Evolutionary conservation across 2,888 invertebrate genomes (phyloP).

Genomic region (Eilema sororculum): DNA sequence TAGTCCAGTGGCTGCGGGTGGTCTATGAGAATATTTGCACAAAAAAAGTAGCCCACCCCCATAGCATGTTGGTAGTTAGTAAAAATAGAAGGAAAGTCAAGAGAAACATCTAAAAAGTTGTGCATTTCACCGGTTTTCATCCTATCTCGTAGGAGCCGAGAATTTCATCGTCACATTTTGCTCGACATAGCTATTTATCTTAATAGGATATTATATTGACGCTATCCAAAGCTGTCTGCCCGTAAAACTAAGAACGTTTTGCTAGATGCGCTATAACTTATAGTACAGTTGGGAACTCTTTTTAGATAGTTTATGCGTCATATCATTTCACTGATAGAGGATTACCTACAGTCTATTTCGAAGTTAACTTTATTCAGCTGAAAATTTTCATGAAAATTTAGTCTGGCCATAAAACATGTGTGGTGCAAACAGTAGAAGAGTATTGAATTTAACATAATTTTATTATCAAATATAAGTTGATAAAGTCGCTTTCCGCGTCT

Average conservation of each 20-base stretch:
- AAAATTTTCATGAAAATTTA: background rate
- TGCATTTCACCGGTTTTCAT: background rate
- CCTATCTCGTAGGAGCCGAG: too few relatives aligned
- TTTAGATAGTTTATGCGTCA: conserved; percentile 1
- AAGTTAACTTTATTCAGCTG: conserved; percentile 1
- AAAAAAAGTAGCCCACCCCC: background rate
- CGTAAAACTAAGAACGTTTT: background rate
- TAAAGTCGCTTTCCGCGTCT: too few relatives aligned
- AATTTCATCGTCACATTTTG: background rate
- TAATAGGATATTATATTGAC: conserved; percentile 6
- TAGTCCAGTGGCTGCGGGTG: too few relatives aligned
- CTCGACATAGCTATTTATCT: conserved; percentile 3
- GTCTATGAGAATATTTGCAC: too few relatives aligned
- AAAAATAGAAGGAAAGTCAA: background rate
- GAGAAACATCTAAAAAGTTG: background rate
- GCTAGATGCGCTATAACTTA: conserved; percentile 7
- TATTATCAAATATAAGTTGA: too few relatives aligned
- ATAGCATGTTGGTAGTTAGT: background rate
- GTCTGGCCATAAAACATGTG: background rate
- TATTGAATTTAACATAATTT: too few relatives aligned
- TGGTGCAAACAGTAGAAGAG: too few relatives aligned
- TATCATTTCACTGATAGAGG: conserved; percentile 2
- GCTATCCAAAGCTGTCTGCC: background rate
- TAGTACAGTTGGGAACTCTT: background rate
- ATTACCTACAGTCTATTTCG: background rate